phyloP scores from a whole-genome alignment of 2,888 invertebrate genomes.

The Himalopsyche anomala region DNA sequence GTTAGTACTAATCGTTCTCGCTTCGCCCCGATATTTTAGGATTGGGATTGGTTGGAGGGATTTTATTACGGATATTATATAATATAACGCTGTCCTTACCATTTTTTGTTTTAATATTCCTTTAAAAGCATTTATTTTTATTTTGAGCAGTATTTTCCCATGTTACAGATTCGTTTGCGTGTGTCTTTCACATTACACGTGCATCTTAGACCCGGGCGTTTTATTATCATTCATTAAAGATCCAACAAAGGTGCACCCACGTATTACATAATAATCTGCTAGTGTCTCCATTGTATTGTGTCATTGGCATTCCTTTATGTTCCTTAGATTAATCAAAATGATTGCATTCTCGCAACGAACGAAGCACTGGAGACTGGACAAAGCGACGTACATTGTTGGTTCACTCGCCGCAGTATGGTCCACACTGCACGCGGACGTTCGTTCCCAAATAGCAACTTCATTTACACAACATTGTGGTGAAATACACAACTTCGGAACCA shows the following conservation, averaged over 20 bases:
- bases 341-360: background rate
- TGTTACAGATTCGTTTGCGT: no score
- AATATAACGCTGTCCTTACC: no score
- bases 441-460: background rate
- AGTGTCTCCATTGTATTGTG: background rate
- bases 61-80: no score
- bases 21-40: no score
- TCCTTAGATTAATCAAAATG: background rate
- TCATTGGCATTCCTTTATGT: constrained; percentile 29
- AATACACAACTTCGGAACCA: no score
- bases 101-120: no score
- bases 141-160: no score
- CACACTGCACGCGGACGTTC: background rate
- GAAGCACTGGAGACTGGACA: background rate
- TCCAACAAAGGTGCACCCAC: constrained; percentile 24
- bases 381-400: background rate
- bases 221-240: background rate
- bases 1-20: no score
- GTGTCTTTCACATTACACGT: no score
- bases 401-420: background rate
- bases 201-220: no score
- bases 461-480: background rate
- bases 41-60: no score
- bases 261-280: background rate
- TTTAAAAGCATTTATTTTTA: no score